Base-by-base conservation (phyloP, 2,888 invertebrate genomes). In the Tetropium fuscum region DNA sequence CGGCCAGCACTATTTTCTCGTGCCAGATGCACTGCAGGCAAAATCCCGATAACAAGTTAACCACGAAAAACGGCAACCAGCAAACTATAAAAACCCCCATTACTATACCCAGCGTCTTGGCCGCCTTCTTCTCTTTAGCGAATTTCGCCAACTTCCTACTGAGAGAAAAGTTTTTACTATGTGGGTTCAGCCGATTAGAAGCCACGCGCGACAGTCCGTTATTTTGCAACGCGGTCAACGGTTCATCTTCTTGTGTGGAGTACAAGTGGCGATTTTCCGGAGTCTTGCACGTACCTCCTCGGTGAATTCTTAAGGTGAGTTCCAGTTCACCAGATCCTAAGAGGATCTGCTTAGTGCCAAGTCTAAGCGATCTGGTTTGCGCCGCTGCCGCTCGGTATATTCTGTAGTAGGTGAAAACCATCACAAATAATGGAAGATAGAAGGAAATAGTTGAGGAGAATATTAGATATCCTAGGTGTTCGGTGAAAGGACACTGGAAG, bases 381-480 rank as follows among this genome's bases (percentile, higher is more conserved):
- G 92, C 91, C 1, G 93, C 92, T 2, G 98, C 98, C 2, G 97
- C 97, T 38, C 93, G 87, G 83, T 98, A 98, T 72, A 98, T 98
- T 69, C 94, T 90, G 81, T 94, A 97, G 81, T 99, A 99, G 2
- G 98, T 98, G 82, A 98, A 97, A 68, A 98, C 93, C 96, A 99
- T 99, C 55, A 99, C 94, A 80, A 95, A 90, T 19, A 98, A 84
- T 19, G 99, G 99, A 71, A 97, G 87, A 82, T 98, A 99, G 84
- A 99, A 99, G 13, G 98, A 98, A 76, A 99, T 95, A 65, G 96
- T 92, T 41, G 98, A 98, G 8, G 98, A 98, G 84, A 98, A 97
- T 79, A 98, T 93, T 68, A 99, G 87, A 82, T 99, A 99, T 60
- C 95, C 95, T 72, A 95, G 86, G 82, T 97, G 95, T 82, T 98